Base-by-base conservation (phyloP, 92 coral and sea anemone species). In the Muricea muricata region DNA sequence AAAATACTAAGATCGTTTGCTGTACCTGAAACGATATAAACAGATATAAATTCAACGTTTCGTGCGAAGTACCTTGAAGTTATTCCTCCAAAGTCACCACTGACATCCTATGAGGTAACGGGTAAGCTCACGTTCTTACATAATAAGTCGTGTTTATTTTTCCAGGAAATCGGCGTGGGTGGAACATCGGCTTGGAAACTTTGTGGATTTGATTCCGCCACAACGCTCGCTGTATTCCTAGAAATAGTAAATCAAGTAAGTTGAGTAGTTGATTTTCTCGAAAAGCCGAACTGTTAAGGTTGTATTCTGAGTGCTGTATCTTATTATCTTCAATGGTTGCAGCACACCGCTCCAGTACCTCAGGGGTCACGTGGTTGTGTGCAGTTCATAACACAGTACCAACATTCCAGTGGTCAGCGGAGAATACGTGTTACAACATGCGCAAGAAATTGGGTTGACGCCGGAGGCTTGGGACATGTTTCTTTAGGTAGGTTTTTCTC, bases 331-430 rank as follows among this genome's bases (percentile, higher is more conserved):
- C n/a, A 29, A 13, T 42, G 42, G 3, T 33, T 48, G 1, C 77
- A 95, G 95, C 97, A 93, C 89, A 95, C 98, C 21, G 98, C 98
- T 2, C 98, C 98, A 57, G 98, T 95, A 13, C 98, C 98, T 18
- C 98, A 95, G 45, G 98, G 98, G 28, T 97, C 98, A 4, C 89
- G 98, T 30, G 98, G 98, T 10, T 92, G 96, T 58, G 78, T 95
- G 50, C 98, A 95, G 79, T 95, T 95, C 50, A 92, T 95, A 58
- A 95, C 98, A 34, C 98, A 95, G 77, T 95, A 95, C 90, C 98
- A 95, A 61, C 98, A 95, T 77, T 93, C 98, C 7, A 95, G 98
- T 66, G 98, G 98, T 40, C 98, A 95, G 88, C 95, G 97, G 91
- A 84, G 98, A 81, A 95, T 95, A 12, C 93, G 98, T 9, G 98